These are phyloP conservation scores for Spongilla lacustris DNA, from an alignment of 37 sponge, comb jelly and placozoan species.

Conservation along the genomic window DNA sequence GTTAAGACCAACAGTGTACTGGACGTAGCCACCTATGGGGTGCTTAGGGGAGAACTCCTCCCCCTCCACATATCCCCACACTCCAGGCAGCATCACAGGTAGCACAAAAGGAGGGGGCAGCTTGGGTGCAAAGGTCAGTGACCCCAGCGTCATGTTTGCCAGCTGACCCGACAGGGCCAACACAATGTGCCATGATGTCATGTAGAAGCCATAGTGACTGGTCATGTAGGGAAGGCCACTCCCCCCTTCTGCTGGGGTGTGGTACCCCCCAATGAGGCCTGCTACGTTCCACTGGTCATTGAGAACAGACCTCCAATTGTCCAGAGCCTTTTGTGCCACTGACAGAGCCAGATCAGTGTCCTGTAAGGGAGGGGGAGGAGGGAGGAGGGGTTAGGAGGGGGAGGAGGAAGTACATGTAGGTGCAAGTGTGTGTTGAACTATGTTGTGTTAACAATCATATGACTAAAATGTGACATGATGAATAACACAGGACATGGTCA, in stretches of 20 bases:
- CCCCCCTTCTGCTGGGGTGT: neutral
- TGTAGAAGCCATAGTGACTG: conserved; percentile 40
- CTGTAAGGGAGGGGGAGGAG: neutral
- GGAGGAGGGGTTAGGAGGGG: neutral
- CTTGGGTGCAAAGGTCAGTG: conserved; percentile 4
- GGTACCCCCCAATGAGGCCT: conserved; percentile 13
- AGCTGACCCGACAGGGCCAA: conserved; percentile 19
- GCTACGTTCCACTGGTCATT: conserved; percentile 33
- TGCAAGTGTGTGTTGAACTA: neutral
- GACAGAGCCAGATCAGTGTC: conserved; percentile 2
- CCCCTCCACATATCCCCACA: conserved; percentile 12
- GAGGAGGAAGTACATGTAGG: neutral
- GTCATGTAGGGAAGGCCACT: conserved; percentile 16
- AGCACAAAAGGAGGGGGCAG: neutral
- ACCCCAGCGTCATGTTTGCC: conserved; percentile 3
- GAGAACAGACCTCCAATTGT: neutral
- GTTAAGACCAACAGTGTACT: conserved; percentile 16
- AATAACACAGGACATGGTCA: neutral
- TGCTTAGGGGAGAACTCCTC: neutral
- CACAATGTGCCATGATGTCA: conserved; percentile 40
- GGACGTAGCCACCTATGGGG: neutral
- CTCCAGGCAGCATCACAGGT: conserved; percentile 10
- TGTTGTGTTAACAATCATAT: too few relatives aligned
- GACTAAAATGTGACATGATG: too few relatives aligned
- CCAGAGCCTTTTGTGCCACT: conserved; percentile 3